These are phyloP conservation scores for Erethizon dorsatum DNA, from an alignment of 2,797 vertebrate genomes.

Conservation along the genomic window DNA sequence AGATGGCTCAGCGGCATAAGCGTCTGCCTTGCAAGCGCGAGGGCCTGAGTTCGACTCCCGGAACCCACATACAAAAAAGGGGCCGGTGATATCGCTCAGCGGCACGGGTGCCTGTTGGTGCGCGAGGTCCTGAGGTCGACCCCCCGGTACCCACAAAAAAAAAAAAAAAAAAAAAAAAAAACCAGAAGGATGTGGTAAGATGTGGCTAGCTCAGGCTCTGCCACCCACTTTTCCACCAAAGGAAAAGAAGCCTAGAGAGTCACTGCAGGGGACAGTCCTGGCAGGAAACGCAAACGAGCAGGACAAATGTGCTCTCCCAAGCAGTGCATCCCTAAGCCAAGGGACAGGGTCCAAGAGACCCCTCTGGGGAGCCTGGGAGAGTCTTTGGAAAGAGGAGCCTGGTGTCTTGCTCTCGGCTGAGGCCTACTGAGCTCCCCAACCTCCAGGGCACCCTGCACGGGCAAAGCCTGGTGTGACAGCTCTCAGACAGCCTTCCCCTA, in stretches of 20 bases:
- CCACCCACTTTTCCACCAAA: background rate
- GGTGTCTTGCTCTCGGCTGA: background rate
- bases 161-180: no score
- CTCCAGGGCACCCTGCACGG: accelerated
- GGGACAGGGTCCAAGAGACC: background rate
- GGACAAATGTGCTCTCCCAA: background rate
- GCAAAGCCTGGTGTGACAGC: background rate
- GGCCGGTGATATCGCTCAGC: no score
- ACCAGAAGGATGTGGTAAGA: background rate
- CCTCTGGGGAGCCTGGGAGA: background rate
- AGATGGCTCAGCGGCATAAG: no score
- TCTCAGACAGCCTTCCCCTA: background rate
- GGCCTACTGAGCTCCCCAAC: background rate
- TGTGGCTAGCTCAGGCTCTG: no score
- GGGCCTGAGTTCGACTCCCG: no score
- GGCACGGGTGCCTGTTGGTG: no score
- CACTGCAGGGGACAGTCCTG: background rate
- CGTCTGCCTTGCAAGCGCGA: no score
- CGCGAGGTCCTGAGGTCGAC: no score
- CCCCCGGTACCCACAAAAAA: no score
- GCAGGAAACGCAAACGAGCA: no score
- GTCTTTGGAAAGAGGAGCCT: background rate
- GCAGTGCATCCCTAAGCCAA: background rate
- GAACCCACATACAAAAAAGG: no score
- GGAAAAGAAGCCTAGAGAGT: background rate